These are phyloP conservation scores for Siderastrea siderea DNA, from an alignment of 92 coral and sea anemone species.

Conservation along the genomic window DNA sequence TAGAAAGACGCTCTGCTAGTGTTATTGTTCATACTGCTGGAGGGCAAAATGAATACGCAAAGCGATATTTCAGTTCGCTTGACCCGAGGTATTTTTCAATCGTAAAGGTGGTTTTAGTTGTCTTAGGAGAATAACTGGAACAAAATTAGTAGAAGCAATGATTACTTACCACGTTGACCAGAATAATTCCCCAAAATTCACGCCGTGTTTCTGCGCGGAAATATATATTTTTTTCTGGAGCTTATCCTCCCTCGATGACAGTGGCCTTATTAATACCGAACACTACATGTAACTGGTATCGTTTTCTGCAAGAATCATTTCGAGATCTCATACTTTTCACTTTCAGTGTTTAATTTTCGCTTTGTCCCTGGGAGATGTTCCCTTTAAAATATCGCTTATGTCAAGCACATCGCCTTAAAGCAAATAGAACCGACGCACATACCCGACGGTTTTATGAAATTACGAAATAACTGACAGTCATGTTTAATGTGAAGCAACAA, in stretches of 20 bases:
- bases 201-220: too few relatives aligned
- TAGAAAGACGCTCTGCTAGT: too few relatives aligned
- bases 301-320: not conserved
- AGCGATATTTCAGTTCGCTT: too few relatives aligned
- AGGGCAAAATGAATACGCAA: too few relatives aligned
- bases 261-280: not conserved
- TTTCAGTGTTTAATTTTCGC: not conserved
- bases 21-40: too few relatives aligned
- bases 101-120: not conserved
- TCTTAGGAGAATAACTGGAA: not conserved
- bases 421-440: slow-evolving; percentile 13
- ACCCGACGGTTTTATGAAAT: slow-evolving; percentile 17
- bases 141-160: not conserved
- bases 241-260: too few relatives aligned
- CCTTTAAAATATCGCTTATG: not conserved
- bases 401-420: not conserved
- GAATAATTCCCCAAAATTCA: too few relatives aligned
- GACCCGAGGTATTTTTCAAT: too few relatives aligned
- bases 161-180: not conserved
- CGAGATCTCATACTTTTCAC: not conserved
- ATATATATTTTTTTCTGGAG: too few relatives aligned
- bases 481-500: not conserved
- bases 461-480: not conserved
- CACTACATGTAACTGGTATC: not conserved
- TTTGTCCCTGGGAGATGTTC: not conserved